Evolutionary conservation across 2,888 invertebrate genomes (phyloP), one percentile per base, ranked within the genome.

Genomic region (Candidula unifasciata): DNA sequence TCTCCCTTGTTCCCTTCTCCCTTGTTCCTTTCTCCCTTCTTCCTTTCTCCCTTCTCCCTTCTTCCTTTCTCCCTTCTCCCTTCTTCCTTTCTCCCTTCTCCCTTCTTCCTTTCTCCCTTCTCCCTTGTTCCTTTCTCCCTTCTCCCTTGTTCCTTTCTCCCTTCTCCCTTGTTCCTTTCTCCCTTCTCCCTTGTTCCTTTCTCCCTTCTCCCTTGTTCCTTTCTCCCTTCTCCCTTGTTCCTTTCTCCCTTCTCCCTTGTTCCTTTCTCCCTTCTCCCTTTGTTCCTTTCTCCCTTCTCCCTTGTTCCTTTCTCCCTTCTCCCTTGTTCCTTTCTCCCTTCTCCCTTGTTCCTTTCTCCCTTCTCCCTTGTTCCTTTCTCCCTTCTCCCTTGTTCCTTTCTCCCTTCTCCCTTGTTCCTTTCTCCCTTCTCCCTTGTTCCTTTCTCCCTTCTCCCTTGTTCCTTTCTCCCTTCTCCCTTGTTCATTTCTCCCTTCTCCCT

Each of bases 301-400:
- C 37, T 69, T 76, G 44, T 33, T 77, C 24, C 71, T 68, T 66
- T 76, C 66, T 66, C 52, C 78, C 60, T 71, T 60, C 73, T 80
- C 66, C 78, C 80, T 74, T 66, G 54, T 44, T 44, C 83, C 79
- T 52, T 74, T 27, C 57, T 18, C 60, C 66, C 54, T 69, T 44
- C 54, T 33, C 3, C 60, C 27, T 35, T 27, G 44, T 54, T 44
- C 21, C 3, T 1, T 37, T 24, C 27, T 10, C 35, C 73, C 54
- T 18, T 33, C 13, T 81, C 57, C 57, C 77, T 73, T n/a, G n/a
- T n/a, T n/a, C n/a, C 54, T 68, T 60, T 35, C 5, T 69, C 54
- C 74, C 69, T 54, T 57, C 52, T 44, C 52, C 27, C 33, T 27
- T 37, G 13, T 16, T n/a, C 64, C 21, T 8, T 8, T 3, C 35